Conservation (phyloP, 2,888 invertebrate species). For the Melanotus villosus region DNA sequence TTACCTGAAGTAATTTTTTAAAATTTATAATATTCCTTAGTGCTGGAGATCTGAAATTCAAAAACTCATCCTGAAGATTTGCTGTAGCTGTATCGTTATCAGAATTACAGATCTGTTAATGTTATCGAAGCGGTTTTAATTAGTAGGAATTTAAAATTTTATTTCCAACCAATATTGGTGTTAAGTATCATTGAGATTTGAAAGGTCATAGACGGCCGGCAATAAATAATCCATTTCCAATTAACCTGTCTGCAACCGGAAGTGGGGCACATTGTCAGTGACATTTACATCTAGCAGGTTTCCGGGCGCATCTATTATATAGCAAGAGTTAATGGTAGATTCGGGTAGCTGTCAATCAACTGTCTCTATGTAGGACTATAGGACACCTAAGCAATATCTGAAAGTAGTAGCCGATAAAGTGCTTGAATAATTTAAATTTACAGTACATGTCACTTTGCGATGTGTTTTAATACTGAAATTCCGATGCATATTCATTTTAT, state of each 20-base stretch:
- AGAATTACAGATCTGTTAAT: no score
- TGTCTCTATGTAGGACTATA: slow-evolving; percentile 50
- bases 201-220: slow-evolving; percentile 49
- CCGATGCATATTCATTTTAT: not conserved
- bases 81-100: no score
- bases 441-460: not conserved
- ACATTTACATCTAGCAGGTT: slow-evolving; percentile 60
- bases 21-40: no score
- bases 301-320: slow-evolving; percentile 61
- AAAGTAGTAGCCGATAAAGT: slow-evolving; percentile 28
- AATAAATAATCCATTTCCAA: slow-evolving; percentile 58
- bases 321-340: slow-evolving; percentile 64
- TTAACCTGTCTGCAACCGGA: slow-evolving; percentile 56
- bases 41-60: no score
- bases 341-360: slow-evolving; percentile 65
- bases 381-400: slow-evolving; percentile 35
- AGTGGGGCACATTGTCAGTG: slow-evolving; percentile 54
- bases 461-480: not conserved
- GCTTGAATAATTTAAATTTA: slow-evolving; percentile 35
- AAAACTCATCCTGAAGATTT: no score
- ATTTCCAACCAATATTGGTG: slow-evolving; percentile 14
- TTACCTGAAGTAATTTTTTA: no score
- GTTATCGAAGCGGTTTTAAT: no score
- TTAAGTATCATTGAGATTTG: slow-evolving; percentile 39
- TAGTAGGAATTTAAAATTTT: not conserved